Evolutionary conservation across 2,797 vertebrate genomes (phyloP).

Genomic region (Centropyge bicolor): DNA sequence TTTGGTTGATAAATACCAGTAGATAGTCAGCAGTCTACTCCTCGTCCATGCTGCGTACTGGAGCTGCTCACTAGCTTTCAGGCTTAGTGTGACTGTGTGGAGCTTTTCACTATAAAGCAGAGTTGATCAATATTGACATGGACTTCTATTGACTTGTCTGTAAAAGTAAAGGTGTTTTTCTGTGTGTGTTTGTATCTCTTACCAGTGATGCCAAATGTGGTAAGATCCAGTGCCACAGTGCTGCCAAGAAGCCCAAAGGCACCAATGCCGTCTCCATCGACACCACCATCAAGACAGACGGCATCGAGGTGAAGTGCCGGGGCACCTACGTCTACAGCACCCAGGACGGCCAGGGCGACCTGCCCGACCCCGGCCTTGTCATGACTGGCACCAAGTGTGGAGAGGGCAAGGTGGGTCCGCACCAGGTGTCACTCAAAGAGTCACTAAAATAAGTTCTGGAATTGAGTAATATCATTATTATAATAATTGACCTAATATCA

Average conservation of each 20-base stretch:
- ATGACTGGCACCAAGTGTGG: slow-evolving; percentile 94
- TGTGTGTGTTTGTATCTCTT: slow-evolving; percentile 5
- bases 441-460: not conserved
- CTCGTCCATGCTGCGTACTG: not conserved
- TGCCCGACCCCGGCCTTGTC: slow-evolving; percentile 91
- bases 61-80: not conserved
- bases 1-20: not conserved
- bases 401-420: slow-evolving; percentile 88
- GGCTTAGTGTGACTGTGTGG: not conserved
- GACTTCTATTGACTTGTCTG: not conserved
- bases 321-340: slow-evolving; percentile 91
- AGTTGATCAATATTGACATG: not conserved
- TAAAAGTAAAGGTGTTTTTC: not conserved
- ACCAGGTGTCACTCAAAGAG: not conserved
- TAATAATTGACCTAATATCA: not conserved
- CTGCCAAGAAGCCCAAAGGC: slow-evolving; percentile 89
- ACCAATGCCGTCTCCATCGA: slow-evolving; percentile 91
- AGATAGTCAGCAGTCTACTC: not conserved
- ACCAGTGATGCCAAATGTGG: slow-evolving; percentile 94
- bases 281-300: slow-evolving; percentile 88
- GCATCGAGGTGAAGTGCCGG: slow-evolving; percentile 89
- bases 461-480: not conserved
- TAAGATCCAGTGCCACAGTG: slow-evolving; percentile 96
- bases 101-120: not conserved
- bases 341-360: slow-evolving; percentile 88